Evolutionary conservation across 2,113 vertebrate species (phyloP).

Genomic region (Ptychochromis oligacanthus): DNA sequence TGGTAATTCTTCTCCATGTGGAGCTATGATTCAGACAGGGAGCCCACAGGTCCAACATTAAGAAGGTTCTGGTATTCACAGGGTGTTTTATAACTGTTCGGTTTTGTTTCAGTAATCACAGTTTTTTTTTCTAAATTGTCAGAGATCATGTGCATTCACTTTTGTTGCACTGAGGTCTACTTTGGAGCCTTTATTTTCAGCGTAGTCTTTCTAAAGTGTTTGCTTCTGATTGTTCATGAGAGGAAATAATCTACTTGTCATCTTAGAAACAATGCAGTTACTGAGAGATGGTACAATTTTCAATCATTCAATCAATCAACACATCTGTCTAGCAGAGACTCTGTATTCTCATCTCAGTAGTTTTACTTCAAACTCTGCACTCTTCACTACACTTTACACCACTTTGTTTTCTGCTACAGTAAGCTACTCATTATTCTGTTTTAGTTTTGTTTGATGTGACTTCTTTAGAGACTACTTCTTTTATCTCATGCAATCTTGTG

Average conservation of each 20-base stretch:
- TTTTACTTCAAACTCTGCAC: background rate
- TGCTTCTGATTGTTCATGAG: background rate
- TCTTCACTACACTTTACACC: background rate
- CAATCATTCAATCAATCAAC: background rate
- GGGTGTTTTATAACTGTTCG: too few species aligned
- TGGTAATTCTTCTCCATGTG: background rate
- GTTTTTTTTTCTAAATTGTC: background rate
- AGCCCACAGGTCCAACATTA: background rate
- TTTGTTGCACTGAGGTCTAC: background rate
- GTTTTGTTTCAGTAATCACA: background rate
- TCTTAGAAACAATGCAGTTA: background rate
- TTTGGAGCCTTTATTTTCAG: fast-evolving
- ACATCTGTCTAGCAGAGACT: background rate
- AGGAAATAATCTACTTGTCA: background rate
- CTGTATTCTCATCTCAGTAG: background rate
- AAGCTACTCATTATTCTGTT: background rate
- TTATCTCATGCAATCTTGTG: background rate
- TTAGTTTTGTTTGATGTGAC: background rate
- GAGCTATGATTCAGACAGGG: background rate
- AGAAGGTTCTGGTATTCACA: background rate
- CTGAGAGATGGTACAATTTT: fast-evolving
- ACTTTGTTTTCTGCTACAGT: background rate
- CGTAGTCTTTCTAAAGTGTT: background rate
- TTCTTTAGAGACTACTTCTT: background rate
- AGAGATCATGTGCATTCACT: too few species aligned